phyloP scores from a whole-genome alignment of 2,113 vertebrate species.

The Gavia stellata region DNA sequence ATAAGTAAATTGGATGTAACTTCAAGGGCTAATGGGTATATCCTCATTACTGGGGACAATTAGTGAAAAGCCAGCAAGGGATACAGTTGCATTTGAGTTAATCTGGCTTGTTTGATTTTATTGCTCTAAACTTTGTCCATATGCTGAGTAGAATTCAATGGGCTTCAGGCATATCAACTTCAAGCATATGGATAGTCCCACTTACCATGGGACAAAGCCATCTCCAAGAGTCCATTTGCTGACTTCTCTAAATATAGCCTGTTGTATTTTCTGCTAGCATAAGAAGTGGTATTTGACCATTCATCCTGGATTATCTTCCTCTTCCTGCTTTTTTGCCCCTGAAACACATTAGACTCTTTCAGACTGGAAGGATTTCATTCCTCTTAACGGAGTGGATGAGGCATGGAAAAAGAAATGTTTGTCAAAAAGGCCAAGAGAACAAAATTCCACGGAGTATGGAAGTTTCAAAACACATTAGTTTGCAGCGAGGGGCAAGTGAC shows the following conservation, averaged over 20 bases:
- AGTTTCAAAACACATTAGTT: background rate
- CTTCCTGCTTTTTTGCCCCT: background rate
- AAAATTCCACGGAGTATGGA: background rate
- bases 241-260: background rate
- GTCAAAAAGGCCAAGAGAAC: background rate
- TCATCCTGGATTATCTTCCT: background rate
- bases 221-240: background rate
- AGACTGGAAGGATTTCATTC: background rate
- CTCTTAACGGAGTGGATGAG: background rate
- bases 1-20: background rate
- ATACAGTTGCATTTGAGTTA: background rate
- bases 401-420: background rate
- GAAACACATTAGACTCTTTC: background rate
- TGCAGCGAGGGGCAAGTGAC: background rate
- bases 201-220: background rate
- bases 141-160: background rate
- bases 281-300: background rate
- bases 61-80: background rate
- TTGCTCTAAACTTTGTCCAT: background rate
- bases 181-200: background rate
- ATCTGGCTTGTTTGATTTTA: background rate
- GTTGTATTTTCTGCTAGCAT: background rate
- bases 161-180: background rate
- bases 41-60: background rate
- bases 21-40: background rate